A percentile compares a stretch with the other conserved stretches of the same genome.
Evolutionary conservation across 2,797 vertebrate genomes (phyloP).

Genomic region (Hydrocynus forskahlii): DNA sequence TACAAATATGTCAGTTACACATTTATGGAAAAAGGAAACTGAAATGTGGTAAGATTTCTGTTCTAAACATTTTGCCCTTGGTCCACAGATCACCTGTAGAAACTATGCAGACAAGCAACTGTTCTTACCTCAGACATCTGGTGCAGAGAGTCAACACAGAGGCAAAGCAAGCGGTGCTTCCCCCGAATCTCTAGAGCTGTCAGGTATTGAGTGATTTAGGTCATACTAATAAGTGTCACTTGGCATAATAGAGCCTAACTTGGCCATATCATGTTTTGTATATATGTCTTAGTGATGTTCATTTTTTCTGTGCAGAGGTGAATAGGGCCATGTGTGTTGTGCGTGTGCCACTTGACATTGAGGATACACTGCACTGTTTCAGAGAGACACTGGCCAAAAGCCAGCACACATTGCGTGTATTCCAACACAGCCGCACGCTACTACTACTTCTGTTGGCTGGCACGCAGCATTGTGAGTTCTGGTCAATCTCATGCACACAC

Average conservation of each 20-base stretch:
- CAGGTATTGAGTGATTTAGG: constrained; percentile 29
- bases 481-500: not conserved
- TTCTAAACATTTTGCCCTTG: not conserved
- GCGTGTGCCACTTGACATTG: constrained; percentile 87
- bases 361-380: constrained; percentile 85
- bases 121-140: constrained; percentile 56
- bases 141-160: constrained; percentile 39
- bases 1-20: not conserved
- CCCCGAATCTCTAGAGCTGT: constrained; percentile 42
- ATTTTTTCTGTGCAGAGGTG: constrained; percentile 68
- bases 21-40: not conserved
- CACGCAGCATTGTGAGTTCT: constrained; percentile 78
- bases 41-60: not conserved
- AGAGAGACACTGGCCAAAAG: constrained; percentile 81
- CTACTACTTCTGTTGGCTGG: constrained; percentile 84
- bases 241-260: not conserved
- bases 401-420: constrained; percentile 75
- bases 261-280: not conserved
- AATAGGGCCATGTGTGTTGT: constrained; percentile 75
- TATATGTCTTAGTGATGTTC: constrained; percentile 25
- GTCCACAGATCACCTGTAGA: constrained; percentile 81
- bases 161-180: not conserved
- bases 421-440: constrained; percentile 87
- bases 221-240: not conserved
- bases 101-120: constrained; percentile 82